phyloP scores from a whole-genome alignment of 2,888 invertebrate species.

The Acleris cristana region DNA sequence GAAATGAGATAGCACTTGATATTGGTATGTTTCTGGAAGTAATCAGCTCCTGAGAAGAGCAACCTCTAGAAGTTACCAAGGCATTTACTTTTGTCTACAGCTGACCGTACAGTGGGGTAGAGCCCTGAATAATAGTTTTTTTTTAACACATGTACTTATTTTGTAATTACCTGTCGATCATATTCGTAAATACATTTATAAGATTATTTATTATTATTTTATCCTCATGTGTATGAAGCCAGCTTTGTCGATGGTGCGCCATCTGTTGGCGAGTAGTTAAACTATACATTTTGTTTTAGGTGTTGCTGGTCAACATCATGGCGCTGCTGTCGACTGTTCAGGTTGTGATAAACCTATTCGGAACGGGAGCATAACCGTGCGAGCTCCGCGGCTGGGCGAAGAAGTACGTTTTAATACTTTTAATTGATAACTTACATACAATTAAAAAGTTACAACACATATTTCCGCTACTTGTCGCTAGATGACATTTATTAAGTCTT shows the following conservation, averaged over 20 bases:
- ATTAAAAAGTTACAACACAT: neutral
- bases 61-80: too few species aligned
- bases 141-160: too few species aligned
- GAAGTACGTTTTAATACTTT: constrained; percentile 63
- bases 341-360: constrained; percentile 92
- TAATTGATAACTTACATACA: too few species aligned
- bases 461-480: constrained; percentile 46
- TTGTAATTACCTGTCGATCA: too few species aligned
- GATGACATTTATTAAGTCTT: constrained; percentile 47
- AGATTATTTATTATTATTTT: too few species aligned
- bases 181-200: too few species aligned
- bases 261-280: constrained; percentile 52
- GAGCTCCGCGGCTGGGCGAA: constrained; percentile 92
- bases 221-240: neutral
- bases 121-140: too few species aligned
- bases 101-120: too few species aligned
- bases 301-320: constrained; percentile 85
- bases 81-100: too few species aligned
- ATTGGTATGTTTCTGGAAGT: constrained; percentile 85
- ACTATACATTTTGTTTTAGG: constrained; percentile 63
- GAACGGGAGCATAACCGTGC: constrained; percentile 92
- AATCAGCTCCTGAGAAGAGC: too few species aligned
- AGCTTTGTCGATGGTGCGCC: constrained; percentile 43
- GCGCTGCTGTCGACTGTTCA: constrained; percentile 87
- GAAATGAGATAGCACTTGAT: constrained; percentile 98